Conservation (phyloP, 2,113 vertebrate genomes). For the Candoia aspera region DNA sequence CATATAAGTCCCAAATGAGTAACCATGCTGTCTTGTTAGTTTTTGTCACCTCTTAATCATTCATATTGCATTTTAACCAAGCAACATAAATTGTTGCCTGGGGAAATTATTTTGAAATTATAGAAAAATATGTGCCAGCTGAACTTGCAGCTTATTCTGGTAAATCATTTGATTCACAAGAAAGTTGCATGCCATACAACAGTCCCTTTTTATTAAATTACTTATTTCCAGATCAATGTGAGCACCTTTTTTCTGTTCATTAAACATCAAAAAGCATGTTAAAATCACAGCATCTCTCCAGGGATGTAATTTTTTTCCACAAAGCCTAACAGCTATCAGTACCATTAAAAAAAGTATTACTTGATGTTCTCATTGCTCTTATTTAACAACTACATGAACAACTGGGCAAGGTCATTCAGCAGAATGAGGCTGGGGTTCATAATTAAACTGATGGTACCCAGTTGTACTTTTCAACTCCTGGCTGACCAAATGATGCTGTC, state of each 20-base stretch:
- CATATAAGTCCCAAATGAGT: conserved; percentile 60
- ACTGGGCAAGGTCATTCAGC: background rate
- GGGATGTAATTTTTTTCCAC: conserved; percentile 8
- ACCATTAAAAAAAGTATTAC: conserved; percentile 5
- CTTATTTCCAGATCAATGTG: conserved; percentile 12
- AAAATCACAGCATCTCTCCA: conserved; percentile 31
- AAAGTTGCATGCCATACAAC: conserved; percentile 35
- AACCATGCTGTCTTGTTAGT: conserved; percentile 66
- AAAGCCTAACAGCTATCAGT: conserved; percentile 17
- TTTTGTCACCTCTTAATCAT: conserved; percentile 68
- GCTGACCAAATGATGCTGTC: background rate
- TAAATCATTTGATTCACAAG: conserved; percentile 46
- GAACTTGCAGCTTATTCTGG: conserved; percentile 49
- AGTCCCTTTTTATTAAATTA: conserved; percentile 42
- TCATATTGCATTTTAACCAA: conserved; percentile 64
- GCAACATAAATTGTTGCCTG: conserved; percentile 61
- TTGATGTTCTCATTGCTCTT: background rate
- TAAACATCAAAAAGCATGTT: conserved; percentile 37
- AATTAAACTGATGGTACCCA: background rate
- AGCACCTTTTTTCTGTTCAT: conserved; percentile 42
- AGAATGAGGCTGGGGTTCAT: background rate
- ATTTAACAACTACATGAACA: background rate
- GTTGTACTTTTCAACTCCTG: background rate
- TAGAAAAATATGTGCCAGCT: conserved; percentile 45
- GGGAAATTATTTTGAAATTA: conserved; percentile 63